Evolutionary conservation across 1,140 invertebrate species (phyloP), one percentile per base, ranked within the genome.

Genomic region (Globodera ellingtonae): DNA sequence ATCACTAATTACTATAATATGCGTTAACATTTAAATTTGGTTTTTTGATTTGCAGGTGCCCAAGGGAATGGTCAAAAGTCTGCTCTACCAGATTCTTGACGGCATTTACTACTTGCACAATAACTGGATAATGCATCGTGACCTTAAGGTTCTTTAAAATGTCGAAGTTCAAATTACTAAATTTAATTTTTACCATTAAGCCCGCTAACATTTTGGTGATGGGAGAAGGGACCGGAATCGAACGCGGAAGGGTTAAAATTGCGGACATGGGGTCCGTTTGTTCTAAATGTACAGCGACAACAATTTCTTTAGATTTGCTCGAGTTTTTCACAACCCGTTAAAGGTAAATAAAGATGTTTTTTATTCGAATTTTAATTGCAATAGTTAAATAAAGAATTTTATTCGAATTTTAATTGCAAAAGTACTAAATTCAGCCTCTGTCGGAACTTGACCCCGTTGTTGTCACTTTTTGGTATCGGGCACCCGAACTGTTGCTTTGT

Each of bases 401-500:
- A 18, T 18, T 15, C 56, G 65, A 67, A n/a, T 72, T 21, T 73
- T 18, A 47, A 67, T 71, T 56, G 8, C 13, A 74, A 78, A 44
- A 65, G 24, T 24, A 15, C 2, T 9, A 48, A 79, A n/a, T 72
- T 79, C 35, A 70, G 52, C 97, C 98, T 2, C 91, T 99, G 56
- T 95, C 96, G 35, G 95, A 98, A 91, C 91, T 99, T 80, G 98
- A 99, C 92, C 98, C 98, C 70, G 98, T 99, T 44, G 98, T 99
- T 69, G 98, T 99, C 15, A 99, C 98, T 81, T 99, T 99, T 92
- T 99, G 98, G 98, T 99, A 99, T 90, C 92, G 97, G 89, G 97
- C 97, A 13, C 97, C 97, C 4, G 97, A 99, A 91, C 90, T 99
- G 71, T 90, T 99, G 66, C 91, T 99, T 65, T 98, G 97, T 48